Base-by-base conservation (phyloP, 2,888 invertebrate genomes). In the Mechanitis messenoides region DNA sequence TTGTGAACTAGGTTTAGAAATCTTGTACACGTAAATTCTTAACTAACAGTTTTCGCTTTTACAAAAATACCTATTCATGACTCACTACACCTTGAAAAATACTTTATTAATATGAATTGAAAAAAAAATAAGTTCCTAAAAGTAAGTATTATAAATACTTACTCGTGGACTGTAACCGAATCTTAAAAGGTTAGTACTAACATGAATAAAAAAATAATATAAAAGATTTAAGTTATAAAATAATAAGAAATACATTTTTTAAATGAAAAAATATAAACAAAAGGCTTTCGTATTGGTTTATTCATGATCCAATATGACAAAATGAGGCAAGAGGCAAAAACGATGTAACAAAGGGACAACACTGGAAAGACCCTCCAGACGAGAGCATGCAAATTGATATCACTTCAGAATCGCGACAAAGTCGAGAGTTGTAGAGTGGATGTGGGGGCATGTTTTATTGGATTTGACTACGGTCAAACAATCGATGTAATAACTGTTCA, bases 301-400 rank as follows among this genome's bases (percentile, higher is more conserved):
- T 62, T 63, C 67, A 64, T 62, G 62, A 60, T 61, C 61, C 61
- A 65, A 63, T 66, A 67, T 56, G 67, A 69, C 67, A 69, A 75
- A 75, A 75, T 74, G 68, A 73, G 75, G 67, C 69, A 78, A 84
- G 76, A 78, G 79, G 74, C 79, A 77, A 78, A 81, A 82, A 75
- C 77, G 78, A 60, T 82, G 80, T 83, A 78, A 79, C 80, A 84
- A 84, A 84, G 83, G 83, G 80, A 81, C 85, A 83, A 78, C 79
- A 79, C 80, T 84, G 71, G 69, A 79, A 77, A 68, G 64, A 68
- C 71, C 69, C 85, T 83, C 71, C 67, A 77, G 72, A 78, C 70
- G 74, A 83, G 84, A 74, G 80, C 77, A 85, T 83, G 85, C 83
- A 86, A 87, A 87, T 87, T 87, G 82, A 85, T 83, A 81, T 79